phyloP scores from a whole-genome alignment of 2,113 vertebrate species.

The Syngnathus typhle region DNA sequence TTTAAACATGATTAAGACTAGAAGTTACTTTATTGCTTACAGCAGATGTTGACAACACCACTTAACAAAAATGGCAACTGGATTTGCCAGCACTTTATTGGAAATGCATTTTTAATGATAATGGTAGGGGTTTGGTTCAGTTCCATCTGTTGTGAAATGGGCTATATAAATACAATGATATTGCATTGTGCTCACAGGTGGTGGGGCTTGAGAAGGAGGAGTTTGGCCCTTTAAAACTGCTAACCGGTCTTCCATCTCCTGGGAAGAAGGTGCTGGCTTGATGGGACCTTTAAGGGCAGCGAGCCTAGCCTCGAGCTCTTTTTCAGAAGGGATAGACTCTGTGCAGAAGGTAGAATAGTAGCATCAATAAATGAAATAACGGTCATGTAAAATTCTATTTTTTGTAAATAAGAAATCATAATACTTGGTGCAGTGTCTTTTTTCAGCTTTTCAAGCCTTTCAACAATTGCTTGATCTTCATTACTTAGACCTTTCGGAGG shows the following conservation, averaged over 20 bases:
- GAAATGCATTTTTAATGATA: too few relatives aligned
- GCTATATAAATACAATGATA: too few relatives aligned
- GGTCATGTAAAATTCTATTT: not conserved
- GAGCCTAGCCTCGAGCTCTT: constrained; percentile 86
- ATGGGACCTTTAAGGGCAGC: constrained; percentile 76
- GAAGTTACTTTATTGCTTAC: too few relatives aligned
- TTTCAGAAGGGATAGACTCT: constrained; percentile 82
- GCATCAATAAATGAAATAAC: not conserved
- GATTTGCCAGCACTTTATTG: too few relatives aligned
- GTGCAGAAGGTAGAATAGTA: constrained; percentile 17
- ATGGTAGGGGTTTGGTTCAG: too few relatives aligned
- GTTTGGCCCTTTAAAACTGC: constrained; percentile 76
- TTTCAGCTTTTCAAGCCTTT: constrained; percentile 85
- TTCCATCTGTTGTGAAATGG: too few relatives aligned
- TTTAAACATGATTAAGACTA: too few relatives aligned
- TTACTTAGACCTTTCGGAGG: constrained; percentile 69
- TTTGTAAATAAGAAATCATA: not conserved
- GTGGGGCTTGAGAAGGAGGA: constrained; percentile 68
- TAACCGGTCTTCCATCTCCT: constrained; percentile 84
- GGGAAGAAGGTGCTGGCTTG: constrained; percentile 72
- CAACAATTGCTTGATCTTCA: constrained; percentile 83
- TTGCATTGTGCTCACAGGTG: constrained; percentile 68
- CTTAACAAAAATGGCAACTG: too few relatives aligned
- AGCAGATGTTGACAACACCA: too few relatives aligned
- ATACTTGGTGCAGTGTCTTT: constrained; percentile 84